phyloP scores from a whole-genome alignment of 2,888 invertebrate genomes.

The Sthenelais limicola region DNA sequence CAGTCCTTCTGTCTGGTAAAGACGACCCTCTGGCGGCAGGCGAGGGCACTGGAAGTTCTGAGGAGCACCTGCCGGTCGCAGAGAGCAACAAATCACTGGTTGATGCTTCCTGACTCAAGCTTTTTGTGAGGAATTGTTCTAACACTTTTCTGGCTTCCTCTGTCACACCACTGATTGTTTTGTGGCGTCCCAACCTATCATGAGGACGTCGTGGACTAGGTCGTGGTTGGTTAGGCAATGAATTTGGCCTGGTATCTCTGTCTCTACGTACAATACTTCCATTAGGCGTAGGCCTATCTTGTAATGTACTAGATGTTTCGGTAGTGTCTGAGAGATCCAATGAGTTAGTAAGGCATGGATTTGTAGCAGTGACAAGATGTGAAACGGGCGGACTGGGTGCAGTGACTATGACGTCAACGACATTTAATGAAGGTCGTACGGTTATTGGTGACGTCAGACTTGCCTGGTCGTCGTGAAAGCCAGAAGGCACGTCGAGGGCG shows the following conservation, averaged over 20 bases:
- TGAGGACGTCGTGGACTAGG: not conserved
- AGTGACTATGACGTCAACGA: constrained; percentile 1
- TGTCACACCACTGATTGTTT: constrained; percentile 47
- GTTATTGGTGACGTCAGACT: not conserved
- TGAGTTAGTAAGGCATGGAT: no score
- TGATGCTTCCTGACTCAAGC: constrained; percentile 37
- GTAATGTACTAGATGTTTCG: no score
- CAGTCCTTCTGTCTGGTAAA: not conserved
- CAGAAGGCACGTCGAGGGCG: not conserved
- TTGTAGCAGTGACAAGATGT: no score
- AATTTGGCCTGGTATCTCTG: no score
- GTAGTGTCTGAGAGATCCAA: no score
- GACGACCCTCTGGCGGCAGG: not conserved
- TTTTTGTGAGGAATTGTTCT: constrained; percentile 49
- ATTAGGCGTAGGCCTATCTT: no score
- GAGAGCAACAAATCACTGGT: no score
- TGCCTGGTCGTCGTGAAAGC: not conserved
- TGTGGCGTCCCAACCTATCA: no score
- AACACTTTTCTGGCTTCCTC: constrained; percentile 51
- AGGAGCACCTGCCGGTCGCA: not conserved
- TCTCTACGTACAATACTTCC: no score
- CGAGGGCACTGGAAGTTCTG: no score
- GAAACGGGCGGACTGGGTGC: constrained; percentile 21
- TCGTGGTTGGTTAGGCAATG: no score
- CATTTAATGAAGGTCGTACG: no score